Evolutionary conservation across 2,113 vertebrate species (phyloP), one percentile per base, ranked within the genome.

Genomic region (Gymnocephalus cernua): DNA sequence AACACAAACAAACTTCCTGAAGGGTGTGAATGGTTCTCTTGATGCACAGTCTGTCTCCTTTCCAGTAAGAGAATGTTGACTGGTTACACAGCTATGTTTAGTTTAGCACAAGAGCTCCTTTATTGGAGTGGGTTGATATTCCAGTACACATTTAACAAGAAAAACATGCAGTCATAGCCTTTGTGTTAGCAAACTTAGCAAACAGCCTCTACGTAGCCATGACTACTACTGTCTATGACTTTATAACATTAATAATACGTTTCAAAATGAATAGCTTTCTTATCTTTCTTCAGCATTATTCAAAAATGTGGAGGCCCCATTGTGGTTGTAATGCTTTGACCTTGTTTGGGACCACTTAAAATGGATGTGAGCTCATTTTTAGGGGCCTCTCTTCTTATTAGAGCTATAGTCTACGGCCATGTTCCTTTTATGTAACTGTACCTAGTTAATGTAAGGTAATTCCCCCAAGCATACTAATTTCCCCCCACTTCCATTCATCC

Each of bases 1-100:
- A 80, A 83, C 61, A 88, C 67, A 94, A 92, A 92, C 83, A 93
- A 91, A 88, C 86, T 91, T 27, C 12, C 57, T 50, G 45, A 63
- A 41, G 38, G 41, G 81, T 84, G 85, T 92, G 89, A 93, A 93
- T 83, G 89, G 71, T 27, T 79, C 88, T 61, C 45, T 91, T 92
- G 85, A 90, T 80, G 74, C 74, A 62, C 44, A 38, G 51, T 25
- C 25, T 18, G 14, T 63, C 77, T 68, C 41, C 32, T 70, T 93
- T 93, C 91, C 91, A 92, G 89, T 91, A 87, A 91, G 71, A 84
- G 77, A 83, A 82, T 79, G 91, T 85, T 88, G 83, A 92, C 86
- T 69, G 74, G 61, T 84, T 72, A 80, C 72, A 81, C 77, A 85
- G 84, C 41, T 45, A 68, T 85, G 74, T 91, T 93, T 90, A 77